A percentile compares a stretch with the other conserved stretches of the same genome.
phyloP scores from a whole-genome alignment of 2,888 invertebrate genomes.

The Caenorhabditis afra region DNA sequence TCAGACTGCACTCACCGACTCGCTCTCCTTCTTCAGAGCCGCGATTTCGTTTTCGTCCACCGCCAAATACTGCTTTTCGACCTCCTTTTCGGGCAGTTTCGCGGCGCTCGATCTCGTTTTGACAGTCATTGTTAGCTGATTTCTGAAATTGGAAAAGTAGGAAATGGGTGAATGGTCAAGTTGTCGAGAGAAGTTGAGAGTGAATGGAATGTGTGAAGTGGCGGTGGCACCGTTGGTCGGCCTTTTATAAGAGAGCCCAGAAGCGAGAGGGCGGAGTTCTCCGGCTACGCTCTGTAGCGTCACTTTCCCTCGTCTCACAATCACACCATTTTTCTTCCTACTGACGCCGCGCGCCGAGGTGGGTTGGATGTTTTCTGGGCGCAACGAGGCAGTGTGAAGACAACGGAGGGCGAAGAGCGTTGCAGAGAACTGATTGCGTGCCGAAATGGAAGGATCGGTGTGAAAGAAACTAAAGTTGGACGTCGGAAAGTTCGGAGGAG shows the following conservation, averaged over 20 bases:
- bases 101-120: slow-evolving; percentile 48
- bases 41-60: slow-evolving; percentile 73
- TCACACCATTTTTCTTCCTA: slow-evolving; percentile 42
- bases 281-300: slow-evolving; percentile 42
- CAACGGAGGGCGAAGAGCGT: slow-evolving; percentile 14
- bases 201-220: slow-evolving; percentile 11
- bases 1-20: slow-evolving; percentile 55
- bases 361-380: slow-evolving; percentile 57
- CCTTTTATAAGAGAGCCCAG: slow-evolving; percentile 45
- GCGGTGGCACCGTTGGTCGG: not conserved
- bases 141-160: slow-evolving; percentile 1
- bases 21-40: slow-evolving; percentile 65
- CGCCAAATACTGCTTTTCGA: slow-evolving; percentile 64
- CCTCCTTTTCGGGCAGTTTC: slow-evolving; percentile 47
- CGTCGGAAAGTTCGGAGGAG: not conserved
- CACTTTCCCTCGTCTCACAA: slow-evolving; percentile 8
- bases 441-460: slow-evolving; percentile 36
- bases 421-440: slow-evolving; percentile 45
- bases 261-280: slow-evolving; percentile 48
- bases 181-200: not conserved
- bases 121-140: slow-evolving; percentile 50
- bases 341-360: slow-evolving; percentile 26
- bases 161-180: not conserved
- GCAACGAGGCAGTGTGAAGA: slow-evolving; percentile 9
- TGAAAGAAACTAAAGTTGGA: not conserved